Base-by-base conservation (phyloP, 1,140 invertebrate genomes). In the Maconellicoccus hirsutus region DNA sequence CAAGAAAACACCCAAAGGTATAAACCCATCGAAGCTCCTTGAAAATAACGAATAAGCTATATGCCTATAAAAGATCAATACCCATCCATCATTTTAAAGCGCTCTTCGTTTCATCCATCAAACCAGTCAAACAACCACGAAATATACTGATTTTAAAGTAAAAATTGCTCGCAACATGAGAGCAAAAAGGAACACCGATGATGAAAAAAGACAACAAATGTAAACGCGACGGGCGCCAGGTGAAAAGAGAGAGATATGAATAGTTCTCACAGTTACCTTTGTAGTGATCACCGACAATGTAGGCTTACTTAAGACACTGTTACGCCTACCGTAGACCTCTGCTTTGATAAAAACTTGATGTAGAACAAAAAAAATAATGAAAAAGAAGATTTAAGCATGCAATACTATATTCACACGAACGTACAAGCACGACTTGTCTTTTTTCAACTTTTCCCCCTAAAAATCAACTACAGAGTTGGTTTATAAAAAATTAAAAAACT, bases 221-320 rank as follows among this genome's bases (percentile, higher is more conserved):
- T 52, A 16, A 8, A 52, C 42, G n/a, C n/a, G 42, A 52, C 42
- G 6, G 42, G 42, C 42, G 42, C 42, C 42, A 52, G 6, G 42
- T 52, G 42, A 52, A 52, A 52, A 52, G 42, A 52, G 42, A 52
- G 42, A 52, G 10, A 52, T 19, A 33, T 16, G 16, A 52, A 52
- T 52, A 14, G 16, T 52, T 52, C 42, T 52, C 42, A 52, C 42
- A 52, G 42, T 52, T 52, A 52, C 42, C 42, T 16, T 52, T 52
- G 42, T 52, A 16, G 42, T 19, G 42, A 52, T 52, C 42, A 52
- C 42, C 42, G 42, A 52, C 42, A 52, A 52, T 52, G 42, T 52
- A 52, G 42, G 42, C 42, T 52, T 52, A 52, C 42, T 52, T 52
- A 52, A 52, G 42, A 52, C n/a, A 52, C 42, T 52, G 42, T 52